phyloP scores from a whole-genome alignment of 2,888 invertebrate species.

The Ophraella communa region DNA sequence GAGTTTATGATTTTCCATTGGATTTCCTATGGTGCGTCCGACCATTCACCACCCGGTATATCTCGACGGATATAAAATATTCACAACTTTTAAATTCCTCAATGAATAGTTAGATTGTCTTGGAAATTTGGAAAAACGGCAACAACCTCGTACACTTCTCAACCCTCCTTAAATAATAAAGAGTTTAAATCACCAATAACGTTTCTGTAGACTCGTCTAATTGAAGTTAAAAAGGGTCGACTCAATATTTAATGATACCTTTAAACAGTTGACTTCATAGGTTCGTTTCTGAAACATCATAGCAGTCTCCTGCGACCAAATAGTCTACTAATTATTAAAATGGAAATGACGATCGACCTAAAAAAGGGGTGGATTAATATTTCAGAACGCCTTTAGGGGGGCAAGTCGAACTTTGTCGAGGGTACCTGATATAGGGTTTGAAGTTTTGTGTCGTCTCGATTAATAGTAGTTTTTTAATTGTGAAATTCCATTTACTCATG shows the following conservation, averaged over 20 bases:
- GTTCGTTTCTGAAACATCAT: slow-evolving; percentile 43
- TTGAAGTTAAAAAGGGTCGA: slow-evolving; percentile 59
- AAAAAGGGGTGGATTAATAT: slow-evolving; percentile 52
- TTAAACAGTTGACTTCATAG: slow-evolving; percentile 49
- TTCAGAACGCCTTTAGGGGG: slow-evolving; percentile 34
- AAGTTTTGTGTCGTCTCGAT: neutral
- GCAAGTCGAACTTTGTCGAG: slow-evolving; percentile 17
- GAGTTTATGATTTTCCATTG: too few relatives aligned
- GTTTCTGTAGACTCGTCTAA: slow-evolving; percentile 49
- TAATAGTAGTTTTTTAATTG: slow-evolving; percentile 2
- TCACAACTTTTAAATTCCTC: too few relatives aligned
- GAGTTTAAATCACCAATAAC: slow-evolving; percentile 52
- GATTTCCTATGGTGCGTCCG: too few relatives aligned
- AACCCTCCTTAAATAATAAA: slow-evolving; percentile 40
- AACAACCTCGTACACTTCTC: neutral
- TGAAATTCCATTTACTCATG: too few relatives aligned
- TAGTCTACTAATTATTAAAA: slow-evolving; percentile 53
- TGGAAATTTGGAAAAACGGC: neutral
- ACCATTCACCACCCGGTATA: too few relatives aligned
- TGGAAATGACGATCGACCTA: slow-evolving; percentile 51
- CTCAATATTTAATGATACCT: slow-evolving; percentile 52
- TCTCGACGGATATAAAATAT: too few relatives aligned
- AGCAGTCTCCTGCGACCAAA: slow-evolving; percentile 46
- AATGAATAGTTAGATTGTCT: neutral
- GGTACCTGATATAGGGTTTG: slow-evolving; percentile 15